These are phyloP conservation scores for Tolypeutes matacus DNA, from an alignment of 2,797 vertebrate genomes.

Conservation along the genomic window DNA sequence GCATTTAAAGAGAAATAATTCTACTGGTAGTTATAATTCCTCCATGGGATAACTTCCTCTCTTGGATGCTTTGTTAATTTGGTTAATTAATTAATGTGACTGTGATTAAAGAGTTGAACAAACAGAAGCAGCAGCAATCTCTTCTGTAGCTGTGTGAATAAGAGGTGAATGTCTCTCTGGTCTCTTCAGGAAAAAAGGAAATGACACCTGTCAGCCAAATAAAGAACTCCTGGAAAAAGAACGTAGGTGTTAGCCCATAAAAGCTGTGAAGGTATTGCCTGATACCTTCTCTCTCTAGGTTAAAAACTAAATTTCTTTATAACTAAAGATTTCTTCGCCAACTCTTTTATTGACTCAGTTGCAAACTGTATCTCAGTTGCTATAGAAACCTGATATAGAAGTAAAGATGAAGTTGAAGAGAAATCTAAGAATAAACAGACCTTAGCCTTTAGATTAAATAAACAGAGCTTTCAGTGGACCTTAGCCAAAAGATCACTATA, in stretches of 20 bases:
- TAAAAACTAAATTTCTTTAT: slow-evolving; percentile 69
- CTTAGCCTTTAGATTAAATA: slow-evolving; percentile 36
- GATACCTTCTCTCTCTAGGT: background rate
- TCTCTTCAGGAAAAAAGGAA: slow-evolving; percentile 28
- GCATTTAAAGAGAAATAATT: slow-evolving; percentile 6
- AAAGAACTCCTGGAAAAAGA: slow-evolving; percentile 30
- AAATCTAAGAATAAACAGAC: slow-evolving; percentile 58
- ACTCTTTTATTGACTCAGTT: slow-evolving; percentile 54
- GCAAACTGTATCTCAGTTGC: slow-evolving; percentile 58
- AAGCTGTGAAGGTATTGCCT: background rate
- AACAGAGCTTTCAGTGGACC: slow-evolving; percentile 20
- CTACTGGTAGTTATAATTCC: background rate
- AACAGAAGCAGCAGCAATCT: background rate
- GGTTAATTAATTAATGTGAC: slow-evolving; percentile 31
- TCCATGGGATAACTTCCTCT: background rate
- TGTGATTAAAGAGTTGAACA: slow-evolving; percentile 22
- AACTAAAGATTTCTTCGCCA: slow-evolving; percentile 21
- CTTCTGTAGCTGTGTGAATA: background rate
- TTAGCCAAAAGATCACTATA: slow-evolving; percentile 7
- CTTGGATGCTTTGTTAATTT: background rate
- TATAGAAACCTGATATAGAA: slow-evolving; percentile 73
- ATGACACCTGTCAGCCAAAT: background rate
- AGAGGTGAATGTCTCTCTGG: background rate
- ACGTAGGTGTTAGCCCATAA: background rate
- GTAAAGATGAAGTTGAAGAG: slow-evolving; percentile 38